Evolutionary conservation across 2,888 invertebrate species (phyloP).

Genomic region (Ischnura elegans): DNA sequence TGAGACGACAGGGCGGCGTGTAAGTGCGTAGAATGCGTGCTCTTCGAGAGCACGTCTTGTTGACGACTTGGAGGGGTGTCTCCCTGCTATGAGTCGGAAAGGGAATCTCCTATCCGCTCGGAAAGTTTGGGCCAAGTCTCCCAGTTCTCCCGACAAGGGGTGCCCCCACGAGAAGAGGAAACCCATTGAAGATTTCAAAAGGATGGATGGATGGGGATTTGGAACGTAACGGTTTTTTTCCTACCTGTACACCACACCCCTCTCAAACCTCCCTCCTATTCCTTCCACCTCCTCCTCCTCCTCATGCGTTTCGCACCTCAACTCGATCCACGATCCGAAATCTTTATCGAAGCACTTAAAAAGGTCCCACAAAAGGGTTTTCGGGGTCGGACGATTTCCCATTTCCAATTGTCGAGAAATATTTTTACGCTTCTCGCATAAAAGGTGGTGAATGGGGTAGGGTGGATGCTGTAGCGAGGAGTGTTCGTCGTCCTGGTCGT

Average conservation of each 20-base stretch:
- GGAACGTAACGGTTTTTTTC: slow-evolving; percentile 61
- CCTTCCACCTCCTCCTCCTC: neutral
- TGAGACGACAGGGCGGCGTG: neutral
- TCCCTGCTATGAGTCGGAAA: neutral
- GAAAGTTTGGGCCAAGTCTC: neutral
- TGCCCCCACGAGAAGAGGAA: slow-evolving; percentile 2
- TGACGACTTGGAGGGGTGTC: neutral
- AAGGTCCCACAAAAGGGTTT: neutral
- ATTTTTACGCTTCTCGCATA: neutral
- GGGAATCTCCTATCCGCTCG: neutral
- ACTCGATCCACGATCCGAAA: neutral
- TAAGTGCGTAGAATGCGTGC: slow-evolving; percentile 37
- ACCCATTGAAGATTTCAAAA: slow-evolving; percentile 34
- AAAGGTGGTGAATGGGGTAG: neutral
- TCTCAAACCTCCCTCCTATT: neutral
- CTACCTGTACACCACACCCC: no score
- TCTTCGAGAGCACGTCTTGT: neutral
- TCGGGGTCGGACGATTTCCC: neutral
- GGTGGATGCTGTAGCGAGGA: neutral
- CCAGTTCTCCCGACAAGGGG: neutral
- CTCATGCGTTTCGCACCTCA: slow-evolving; percentile 11
- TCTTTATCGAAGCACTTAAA: slow-evolving; percentile 35
- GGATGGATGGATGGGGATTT: slow-evolving; percentile 29
- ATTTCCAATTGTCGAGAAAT: neutral
- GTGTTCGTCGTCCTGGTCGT: slow-evolving; percentile 8